phyloP scores from a whole-genome alignment of 2,888 invertebrate genomes.

The Tholera decimalis region DNA sequence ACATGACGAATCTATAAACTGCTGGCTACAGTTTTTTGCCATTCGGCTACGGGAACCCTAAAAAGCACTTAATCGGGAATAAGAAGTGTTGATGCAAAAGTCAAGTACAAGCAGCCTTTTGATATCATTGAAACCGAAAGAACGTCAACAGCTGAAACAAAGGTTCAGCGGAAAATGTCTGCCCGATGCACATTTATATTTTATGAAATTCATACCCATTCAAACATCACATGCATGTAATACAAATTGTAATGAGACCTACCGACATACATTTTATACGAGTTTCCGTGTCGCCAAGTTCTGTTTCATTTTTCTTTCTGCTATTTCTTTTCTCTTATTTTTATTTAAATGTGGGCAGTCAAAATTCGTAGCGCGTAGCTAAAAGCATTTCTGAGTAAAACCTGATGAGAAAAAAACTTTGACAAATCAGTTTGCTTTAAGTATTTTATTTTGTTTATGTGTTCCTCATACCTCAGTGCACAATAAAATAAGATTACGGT shows the following conservation, averaged over 20 bases:
- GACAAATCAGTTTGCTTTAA: conserved; percentile 47
- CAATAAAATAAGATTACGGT: conserved; percentile 74
- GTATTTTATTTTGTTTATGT: conserved; percentile 50
- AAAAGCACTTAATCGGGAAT: not conserved
- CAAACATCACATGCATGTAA: conserved; percentile 51
- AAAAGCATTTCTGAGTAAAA: conserved; percentile 63
- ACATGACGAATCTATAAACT: too few relatives aligned
- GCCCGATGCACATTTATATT: conserved; percentile 54
- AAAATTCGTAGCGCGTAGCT: conserved; percentile 56
- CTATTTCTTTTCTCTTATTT: conserved; percentile 52
- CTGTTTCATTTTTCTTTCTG: conserved; percentile 48
- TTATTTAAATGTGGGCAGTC: conserved; percentile 54
- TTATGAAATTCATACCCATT: conserved; percentile 64
- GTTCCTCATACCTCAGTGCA: conserved; percentile 53
- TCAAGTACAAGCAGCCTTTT: conserved; percentile 49
- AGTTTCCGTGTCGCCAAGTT: conserved; percentile 47
- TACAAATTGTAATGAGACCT: conserved; percentile 58
- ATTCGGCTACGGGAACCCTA: too few relatives aligned
- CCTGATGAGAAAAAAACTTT: conserved; percentile 49
- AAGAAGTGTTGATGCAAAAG: not conserved
- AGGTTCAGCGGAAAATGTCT: conserved; percentile 65
- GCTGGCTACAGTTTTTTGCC: too few relatives aligned
- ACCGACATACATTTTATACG: conserved; percentile 49
- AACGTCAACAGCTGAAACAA: conserved; percentile 67
- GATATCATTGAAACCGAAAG: conserved; percentile 59